Evolutionary conservation across 2,797 vertebrate species (phyloP).

Genomic region (Argentina silus): DNA sequence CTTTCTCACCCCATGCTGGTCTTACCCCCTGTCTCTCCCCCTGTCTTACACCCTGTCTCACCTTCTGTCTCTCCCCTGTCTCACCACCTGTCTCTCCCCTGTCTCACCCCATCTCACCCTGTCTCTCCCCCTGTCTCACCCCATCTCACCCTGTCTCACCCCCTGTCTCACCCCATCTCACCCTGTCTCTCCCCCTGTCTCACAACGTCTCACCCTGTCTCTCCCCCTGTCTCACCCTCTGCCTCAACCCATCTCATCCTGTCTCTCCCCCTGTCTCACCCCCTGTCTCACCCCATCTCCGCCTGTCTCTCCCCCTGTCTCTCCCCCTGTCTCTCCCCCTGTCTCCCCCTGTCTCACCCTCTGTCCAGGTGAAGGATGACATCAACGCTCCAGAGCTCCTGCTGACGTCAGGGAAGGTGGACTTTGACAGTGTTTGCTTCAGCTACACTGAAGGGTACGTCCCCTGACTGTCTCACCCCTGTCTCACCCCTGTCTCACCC

Average conservation of each 20-base stretch:
- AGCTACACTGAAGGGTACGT: conserved; percentile 82
- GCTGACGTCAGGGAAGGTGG: conserved; percentile 76
- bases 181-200: no score
- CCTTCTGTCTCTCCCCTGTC: no score
- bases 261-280: background rate
- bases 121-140: background rate
- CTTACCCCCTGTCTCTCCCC: no score
- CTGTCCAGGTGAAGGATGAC: conserved; percentile 78
- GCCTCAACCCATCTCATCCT: background rate
- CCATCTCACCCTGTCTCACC: background rate
- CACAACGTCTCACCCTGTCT: conserved; percentile 11
- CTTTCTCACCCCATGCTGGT: no score
- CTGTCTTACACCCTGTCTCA: no score
- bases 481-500: no score
- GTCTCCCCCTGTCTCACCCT: background rate
- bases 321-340: no score
- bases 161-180: no score
- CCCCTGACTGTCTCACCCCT: background rate
- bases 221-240: background rate
- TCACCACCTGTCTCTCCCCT: no score
- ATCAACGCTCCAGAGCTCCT: conserved; percentile 73
- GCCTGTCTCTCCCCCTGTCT: no score
- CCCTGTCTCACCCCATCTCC: background rate
- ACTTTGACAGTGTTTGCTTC: conserved; percentile 86
- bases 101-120: no score